These are phyloP conservation scores for Petrolisthes cinctipes DNA, from an alignment of 2,888 invertebrate species.

Conservation along the genomic window DNA sequence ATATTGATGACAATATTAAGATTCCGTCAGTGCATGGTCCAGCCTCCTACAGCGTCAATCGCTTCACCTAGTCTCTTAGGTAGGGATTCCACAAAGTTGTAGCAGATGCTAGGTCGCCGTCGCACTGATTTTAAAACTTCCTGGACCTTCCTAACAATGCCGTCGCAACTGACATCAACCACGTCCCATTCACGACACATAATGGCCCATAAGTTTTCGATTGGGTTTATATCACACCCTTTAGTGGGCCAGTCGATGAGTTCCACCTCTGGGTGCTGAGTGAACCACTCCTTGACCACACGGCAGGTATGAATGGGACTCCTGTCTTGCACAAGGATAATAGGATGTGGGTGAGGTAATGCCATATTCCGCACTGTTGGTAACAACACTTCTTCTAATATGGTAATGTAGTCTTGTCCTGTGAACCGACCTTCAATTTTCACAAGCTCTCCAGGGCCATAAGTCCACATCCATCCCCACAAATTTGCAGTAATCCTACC, in stretches of 20 bases:
- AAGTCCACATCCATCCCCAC: constrained; percentile 18
- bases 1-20: neutral
- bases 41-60: neutral
- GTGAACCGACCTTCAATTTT: neutral
- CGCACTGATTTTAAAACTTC: constrained; percentile 10
- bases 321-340: neutral
- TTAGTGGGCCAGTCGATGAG: neutral
- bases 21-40: neutral
- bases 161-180: constrained; percentile 12
- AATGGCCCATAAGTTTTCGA: neutral
- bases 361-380: constrained; percentile 5
- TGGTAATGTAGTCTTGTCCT: constrained; percentile 2
- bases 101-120: neutral
- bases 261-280: constrained; percentile 9
- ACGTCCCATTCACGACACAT: neutral
- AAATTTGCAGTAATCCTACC: neutral
- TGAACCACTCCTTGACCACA: constrained; percentile 14
- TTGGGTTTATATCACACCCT: neutral
- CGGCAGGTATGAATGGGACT: neutral
- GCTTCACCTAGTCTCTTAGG: neutral
- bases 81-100: no score
- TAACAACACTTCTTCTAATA: constrained; percentile 6
- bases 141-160: neutral
- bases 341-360: constrained; percentile 9
- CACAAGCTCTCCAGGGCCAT: constrained; percentile 2